phyloP scores from a whole-genome alignment of 35 echinoderm and acorn worm genomes.

The Hemicentrotus pulcherrimus region DNA sequence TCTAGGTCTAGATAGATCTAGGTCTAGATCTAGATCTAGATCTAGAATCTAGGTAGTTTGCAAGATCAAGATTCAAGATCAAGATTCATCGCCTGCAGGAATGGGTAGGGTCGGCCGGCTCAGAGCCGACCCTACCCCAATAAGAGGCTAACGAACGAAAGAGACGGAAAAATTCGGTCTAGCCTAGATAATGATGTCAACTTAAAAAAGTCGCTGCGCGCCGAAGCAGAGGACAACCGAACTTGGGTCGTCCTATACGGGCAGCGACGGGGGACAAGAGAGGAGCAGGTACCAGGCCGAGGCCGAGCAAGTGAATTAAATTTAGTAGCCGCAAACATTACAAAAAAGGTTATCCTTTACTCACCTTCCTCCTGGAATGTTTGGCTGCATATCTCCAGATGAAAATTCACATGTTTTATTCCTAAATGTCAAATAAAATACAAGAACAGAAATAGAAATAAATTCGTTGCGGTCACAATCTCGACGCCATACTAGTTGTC shows the following conservation, averaged over 20 bases:
- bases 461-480: not conserved
- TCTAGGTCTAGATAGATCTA: too few relatives aligned
- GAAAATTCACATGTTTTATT: not conserved
- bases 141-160: too few relatives aligned
- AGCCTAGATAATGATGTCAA: too few relatives aligned
- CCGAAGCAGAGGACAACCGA: not conserved
- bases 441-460: not conserved
- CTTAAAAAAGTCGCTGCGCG: not conserved
- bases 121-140: too few relatives aligned
- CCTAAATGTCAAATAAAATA: not conserved
- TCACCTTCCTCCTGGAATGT: not conserved
- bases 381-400: not conserved
- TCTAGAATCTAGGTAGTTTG: too few relatives aligned
- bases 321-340: not conserved
- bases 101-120: too few relatives aligned
- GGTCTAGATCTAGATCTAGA: too few relatives aligned
- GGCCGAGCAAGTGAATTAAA: not conserved
- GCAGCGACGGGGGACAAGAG: not conserved
- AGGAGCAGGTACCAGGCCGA: not conserved
- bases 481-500: conserved; percentile 25
- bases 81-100: too few relatives aligned
- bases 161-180: too few relatives aligned
- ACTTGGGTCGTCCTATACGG: not conserved
- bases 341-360: not conserved
- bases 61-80: too few relatives aligned